These are phyloP conservation scores for Dolichallabes microphthalmus DNA, from an alignment of 2,113 vertebrate species.

Conservation along the genomic window DNA sequence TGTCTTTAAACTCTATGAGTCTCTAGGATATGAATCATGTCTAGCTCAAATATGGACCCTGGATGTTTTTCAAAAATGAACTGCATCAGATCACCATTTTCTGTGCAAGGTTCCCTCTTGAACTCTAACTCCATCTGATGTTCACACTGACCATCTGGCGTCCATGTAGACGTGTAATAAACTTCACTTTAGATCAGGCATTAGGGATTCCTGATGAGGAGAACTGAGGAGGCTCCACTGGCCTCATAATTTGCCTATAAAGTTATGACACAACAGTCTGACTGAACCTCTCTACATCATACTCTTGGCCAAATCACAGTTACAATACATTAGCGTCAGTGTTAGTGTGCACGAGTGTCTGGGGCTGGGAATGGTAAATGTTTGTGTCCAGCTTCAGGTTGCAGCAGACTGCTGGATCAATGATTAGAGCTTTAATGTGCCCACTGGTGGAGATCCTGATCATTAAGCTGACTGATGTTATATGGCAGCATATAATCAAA, in stretches of 20 bases:
- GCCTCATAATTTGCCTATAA: neutral
- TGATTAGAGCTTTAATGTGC: conserved; percentile 60
- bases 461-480: conserved; percentile 74
- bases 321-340: neutral
- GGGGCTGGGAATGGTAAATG: conserved; percentile 34
- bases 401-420: conserved; percentile 47
- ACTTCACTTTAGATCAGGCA: no score
- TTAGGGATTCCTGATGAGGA: neutral
- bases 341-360: conserved; percentile 32
- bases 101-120: neutral
- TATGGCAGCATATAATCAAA: conserved; percentile 33
- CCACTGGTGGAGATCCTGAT: conserved; percentile 52
- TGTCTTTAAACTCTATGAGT: neutral
- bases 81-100: neutral
- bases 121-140: no score
- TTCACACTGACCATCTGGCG: no score
- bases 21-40: neutral
- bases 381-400: conserved; percentile 42
- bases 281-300: neutral
- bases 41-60: neutral
- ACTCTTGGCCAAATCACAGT: neutral
- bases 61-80: neutral
- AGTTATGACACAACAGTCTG: neutral
- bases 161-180: no score
- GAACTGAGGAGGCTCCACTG: neutral